Evolutionary conservation across 2,113 vertebrate genomes (phyloP).

Genomic region (Aramus guarauna): DNA sequence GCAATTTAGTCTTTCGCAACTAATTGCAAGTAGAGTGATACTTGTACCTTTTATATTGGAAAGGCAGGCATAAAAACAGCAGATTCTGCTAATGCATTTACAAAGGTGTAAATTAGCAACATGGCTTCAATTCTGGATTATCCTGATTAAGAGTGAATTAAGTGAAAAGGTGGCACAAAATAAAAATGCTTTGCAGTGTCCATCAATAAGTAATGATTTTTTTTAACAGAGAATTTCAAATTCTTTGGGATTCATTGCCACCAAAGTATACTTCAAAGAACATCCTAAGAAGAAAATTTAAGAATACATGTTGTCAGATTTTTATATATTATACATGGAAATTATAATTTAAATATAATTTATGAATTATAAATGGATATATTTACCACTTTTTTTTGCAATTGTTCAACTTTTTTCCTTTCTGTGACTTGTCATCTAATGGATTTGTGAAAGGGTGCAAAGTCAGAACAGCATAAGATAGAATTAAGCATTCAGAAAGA

Average conservation of each 20-base stretch:
- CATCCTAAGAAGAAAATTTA: not conserved
- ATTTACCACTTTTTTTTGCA: not conserved
- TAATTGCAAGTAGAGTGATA: not conserved
- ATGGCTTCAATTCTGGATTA: not conserved
- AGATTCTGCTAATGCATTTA: not conserved
- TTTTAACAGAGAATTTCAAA: not conserved
- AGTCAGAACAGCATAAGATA: not conserved
- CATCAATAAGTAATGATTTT: not conserved
- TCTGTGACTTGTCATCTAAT: not conserved
- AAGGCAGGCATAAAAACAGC: not conserved
- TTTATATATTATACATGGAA: not conserved
- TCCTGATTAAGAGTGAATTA: not conserved
- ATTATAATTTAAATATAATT: not conserved
- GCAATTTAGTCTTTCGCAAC: not conserved
- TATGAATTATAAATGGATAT: not conserved
- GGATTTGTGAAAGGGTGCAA: not conserved
- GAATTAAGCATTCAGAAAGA: not conserved
- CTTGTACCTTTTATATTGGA: not conserved
- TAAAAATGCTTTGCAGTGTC: not conserved
- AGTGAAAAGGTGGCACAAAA: not conserved
- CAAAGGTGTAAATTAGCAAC: not conserved
- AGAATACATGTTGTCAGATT: not conserved
- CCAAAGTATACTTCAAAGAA: not conserved
- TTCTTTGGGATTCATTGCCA: not conserved
- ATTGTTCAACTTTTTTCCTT: not conserved